A percentile compares a stretch with the other conserved stretches of the same genome.
Evolutionary conservation across 2,797 vertebrate species (phyloP).

Genomic region (Spea hammondii): DNA sequence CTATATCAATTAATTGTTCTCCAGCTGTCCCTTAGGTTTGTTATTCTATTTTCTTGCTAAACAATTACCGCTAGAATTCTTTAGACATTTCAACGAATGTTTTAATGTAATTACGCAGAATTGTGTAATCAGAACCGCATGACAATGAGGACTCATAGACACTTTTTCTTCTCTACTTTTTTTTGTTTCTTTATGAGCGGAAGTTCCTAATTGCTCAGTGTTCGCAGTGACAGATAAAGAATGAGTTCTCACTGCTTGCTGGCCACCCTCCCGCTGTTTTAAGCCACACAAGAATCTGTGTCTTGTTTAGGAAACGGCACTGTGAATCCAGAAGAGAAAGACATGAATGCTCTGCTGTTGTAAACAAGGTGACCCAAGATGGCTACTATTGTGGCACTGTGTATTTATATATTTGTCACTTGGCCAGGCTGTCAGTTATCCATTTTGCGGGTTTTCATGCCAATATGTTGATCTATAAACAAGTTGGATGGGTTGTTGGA

Average conservation of each 20-base stretch:
- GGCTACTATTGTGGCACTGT: slow-evolving; percentile 26
- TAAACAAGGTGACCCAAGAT: slow-evolving; percentile 46
- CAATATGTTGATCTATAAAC: slow-evolving; percentile 38
- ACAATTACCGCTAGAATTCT: too few relatives aligned
- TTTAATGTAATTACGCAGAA: too few relatives aligned
- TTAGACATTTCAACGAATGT: too few relatives aligned
- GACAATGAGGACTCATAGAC: slow-evolving; percentile 6
- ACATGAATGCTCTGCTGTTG: slow-evolving; percentile 42
- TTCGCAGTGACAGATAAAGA: slow-evolving; percentile 39
- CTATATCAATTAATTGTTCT: too few relatives aligned
- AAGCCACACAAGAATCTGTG: slow-evolving; percentile 43
- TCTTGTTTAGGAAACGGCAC: slow-evolving; percentile 49
- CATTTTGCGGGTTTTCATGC: slow-evolving; percentile 33
- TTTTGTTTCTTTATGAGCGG: slow-evolving; percentile 38
- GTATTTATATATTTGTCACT: slow-evolving; percentile 48
- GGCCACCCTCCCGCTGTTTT: slow-evolving; percentile 28
- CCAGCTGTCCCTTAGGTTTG: too few relatives aligned
- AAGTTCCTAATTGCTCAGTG: slow-evolving; percentile 41
- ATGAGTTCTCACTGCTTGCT: slow-evolving; percentile 26
- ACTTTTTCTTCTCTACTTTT: not conserved
- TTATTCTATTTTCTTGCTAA: too few relatives aligned
- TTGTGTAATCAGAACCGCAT: too few relatives aligned
- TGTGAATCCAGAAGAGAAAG: slow-evolving; percentile 29
- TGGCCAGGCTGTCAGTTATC: slow-evolving; percentile 39
- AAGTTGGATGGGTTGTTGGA: slow-evolving; percentile 27